phyloP scores from a whole-genome alignment of 2,888 invertebrate genomes.

The Spialia ferax region DNA sequence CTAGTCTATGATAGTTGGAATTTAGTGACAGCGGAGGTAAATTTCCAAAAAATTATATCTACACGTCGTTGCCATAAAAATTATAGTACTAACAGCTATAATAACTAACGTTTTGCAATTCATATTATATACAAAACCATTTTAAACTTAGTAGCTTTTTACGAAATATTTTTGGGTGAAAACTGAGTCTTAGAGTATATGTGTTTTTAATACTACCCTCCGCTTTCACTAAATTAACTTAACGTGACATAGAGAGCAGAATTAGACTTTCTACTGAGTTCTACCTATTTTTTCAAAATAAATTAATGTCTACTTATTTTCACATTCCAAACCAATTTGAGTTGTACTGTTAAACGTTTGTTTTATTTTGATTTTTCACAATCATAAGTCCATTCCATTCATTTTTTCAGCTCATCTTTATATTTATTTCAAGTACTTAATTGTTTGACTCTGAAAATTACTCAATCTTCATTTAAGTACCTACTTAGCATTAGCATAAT shows the following conservation, averaged over 20 bases:
- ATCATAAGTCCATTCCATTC: constrained; percentile 55
- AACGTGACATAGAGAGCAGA: constrained; percentile 57
- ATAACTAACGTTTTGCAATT: no score
- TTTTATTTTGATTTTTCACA: constrained; percentile 53
- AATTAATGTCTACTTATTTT: constrained; percentile 43
- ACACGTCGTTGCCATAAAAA: no score
- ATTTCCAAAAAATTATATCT: constrained; percentile 8
- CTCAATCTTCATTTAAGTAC: neutral
- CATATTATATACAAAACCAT: no score
- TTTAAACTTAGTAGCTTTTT: no score
- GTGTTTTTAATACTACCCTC: constrained; percentile 45
- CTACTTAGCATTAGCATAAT: constrained; percentile 40
- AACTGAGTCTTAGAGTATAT: neutral
- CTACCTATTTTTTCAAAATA: constrained; percentile 47
- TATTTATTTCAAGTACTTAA: constrained; percentile 31
- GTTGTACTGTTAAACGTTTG: constrained; percentile 37
- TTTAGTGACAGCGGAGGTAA: constrained; percentile 62
- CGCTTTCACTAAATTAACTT: constrained; percentile 59
- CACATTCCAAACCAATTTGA: constrained; percentile 5
- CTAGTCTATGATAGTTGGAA: constrained; percentile 63
- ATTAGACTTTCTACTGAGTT: constrained; percentile 47
- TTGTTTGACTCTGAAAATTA: constrained; percentile 18
- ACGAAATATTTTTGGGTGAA: neutral
- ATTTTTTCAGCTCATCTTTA: constrained; percentile 52
- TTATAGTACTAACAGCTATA: no score